These are phyloP conservation scores for Busseola fusca DNA, from an alignment of 2,888 invertebrate genomes.

Conservation along the genomic window DNA sequence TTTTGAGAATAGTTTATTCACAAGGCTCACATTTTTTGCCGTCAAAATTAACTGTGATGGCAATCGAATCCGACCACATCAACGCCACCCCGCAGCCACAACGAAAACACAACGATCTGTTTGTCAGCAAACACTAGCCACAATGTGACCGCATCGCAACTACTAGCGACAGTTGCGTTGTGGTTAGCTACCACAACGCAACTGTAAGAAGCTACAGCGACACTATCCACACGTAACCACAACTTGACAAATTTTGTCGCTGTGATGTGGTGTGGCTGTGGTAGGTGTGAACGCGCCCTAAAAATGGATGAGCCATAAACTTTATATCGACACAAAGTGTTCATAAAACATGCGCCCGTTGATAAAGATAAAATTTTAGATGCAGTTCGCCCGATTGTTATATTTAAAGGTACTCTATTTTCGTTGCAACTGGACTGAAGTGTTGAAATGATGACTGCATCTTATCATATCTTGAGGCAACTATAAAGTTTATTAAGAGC, in stretches of 20 bases:
- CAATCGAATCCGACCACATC: neutral
- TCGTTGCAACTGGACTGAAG: slow-evolving; percentile 17
- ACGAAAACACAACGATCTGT: neutral
- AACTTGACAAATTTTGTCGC: neutral
- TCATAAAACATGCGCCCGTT: slow-evolving; percentile 61
- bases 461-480: neutral
- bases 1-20: neutral
- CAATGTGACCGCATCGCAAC: neutral
- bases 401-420: slow-evolving; percentile 10
- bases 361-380: slow-evolving; percentile 46
- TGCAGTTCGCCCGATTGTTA: slow-evolving; percentile 44
- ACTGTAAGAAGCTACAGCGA: neutral
- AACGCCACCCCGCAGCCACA: too few relatives aligned
- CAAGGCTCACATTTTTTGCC: neutral
- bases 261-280: neutral
- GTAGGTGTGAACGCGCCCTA: neutral
- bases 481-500: slow-evolving; percentile 22
- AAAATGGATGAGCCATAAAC: slow-evolving; percentile 73
- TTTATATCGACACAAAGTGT: slow-evolving; percentile 66
- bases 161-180: neutral
- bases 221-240: neutral
- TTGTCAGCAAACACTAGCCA: neutral
- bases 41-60: neutral
- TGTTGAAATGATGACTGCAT: slow-evolving; percentile 25
- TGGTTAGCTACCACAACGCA: neutral